Evolutionary conservation across 2,797 vertebrate species (phyloP).

Genomic region (Mormyrus hasselquistii): DNA sequence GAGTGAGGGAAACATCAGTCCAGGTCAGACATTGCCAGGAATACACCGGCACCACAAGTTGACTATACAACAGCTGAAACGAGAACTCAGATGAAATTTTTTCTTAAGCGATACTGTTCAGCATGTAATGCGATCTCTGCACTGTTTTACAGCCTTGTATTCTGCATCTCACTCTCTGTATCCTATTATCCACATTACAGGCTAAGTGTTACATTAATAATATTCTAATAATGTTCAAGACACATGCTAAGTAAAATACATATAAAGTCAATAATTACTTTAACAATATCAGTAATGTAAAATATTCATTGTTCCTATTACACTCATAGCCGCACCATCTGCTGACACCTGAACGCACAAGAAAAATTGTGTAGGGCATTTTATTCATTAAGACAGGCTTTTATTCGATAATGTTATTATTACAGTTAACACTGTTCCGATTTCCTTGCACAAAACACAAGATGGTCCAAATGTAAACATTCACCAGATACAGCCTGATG

Average conservation of each 20-base stretch:
- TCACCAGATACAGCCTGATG: constrained; percentile 1
- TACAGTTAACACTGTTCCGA: constrained; percentile 36
- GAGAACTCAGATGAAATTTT: background rate
- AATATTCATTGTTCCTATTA: background rate
- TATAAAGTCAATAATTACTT: background rate
- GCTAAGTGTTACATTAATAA: background rate
- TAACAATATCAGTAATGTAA: background rate
- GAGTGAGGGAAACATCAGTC: background rate
- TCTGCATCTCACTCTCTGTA: background rate
- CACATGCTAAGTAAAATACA: background rate
- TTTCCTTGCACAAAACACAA: constrained; percentile 24
- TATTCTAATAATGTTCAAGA: background rate
- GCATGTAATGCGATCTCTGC: background rate
- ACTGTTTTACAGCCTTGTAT: background rate
- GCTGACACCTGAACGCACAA: background rate
- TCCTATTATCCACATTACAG: background rate
- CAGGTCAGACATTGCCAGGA: background rate
- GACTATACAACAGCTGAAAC: background rate
- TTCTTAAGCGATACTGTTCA: background rate
- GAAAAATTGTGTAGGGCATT: background rate
- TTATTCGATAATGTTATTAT: constrained; percentile 35
- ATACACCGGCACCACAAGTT: background rate
- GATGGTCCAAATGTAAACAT: constrained; percentile 36
- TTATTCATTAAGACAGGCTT: constrained; percentile 11
- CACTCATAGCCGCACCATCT: background rate